Percentiles rank a stretch among this genome's conserved stretches.
Evolutionary conservation across 2,113 vertebrate species (phyloP).

Genomic region (Larimichthys polyactis): DNA sequence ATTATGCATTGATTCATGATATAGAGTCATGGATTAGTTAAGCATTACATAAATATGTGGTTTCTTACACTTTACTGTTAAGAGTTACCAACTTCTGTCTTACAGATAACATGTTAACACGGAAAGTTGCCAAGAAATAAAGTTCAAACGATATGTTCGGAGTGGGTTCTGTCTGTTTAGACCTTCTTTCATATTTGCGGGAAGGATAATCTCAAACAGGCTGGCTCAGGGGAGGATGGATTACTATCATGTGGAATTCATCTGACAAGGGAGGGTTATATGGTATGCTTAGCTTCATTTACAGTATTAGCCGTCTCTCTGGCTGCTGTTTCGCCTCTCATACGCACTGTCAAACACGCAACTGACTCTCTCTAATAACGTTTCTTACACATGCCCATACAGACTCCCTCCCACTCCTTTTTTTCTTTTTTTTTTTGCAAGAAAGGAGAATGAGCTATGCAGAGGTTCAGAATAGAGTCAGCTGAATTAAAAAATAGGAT

Average conservation of each 20-base stretch:
- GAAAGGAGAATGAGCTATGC: slow-evolving; percentile 21
- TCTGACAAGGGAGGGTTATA: slow-evolving; percentile 36
- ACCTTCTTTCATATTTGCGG: slow-evolving; percentile 36
- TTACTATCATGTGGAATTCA: slow-evolving; percentile 50
- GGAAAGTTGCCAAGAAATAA: slow-evolving; percentile 18
- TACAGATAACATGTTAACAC: slow-evolving; percentile 5
- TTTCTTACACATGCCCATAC: slow-evolving; percentile 21
- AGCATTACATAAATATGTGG: too few relatives aligned
- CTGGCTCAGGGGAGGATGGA: slow-evolving; percentile 35
- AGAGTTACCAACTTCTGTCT: not conserved
- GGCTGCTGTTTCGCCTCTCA: slow-evolving; percentile 46
- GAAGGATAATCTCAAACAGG: slow-evolving; percentile 39
- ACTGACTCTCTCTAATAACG: slow-evolving; percentile 5
- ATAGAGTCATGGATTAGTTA: too few relatives aligned
- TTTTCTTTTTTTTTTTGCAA: slow-evolving; percentile 14
- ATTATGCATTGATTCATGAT: too few relatives aligned
- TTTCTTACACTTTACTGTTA: not conserved
- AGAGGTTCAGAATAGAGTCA: slow-evolving; percentile 50
- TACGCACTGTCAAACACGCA: slow-evolving; percentile 1
- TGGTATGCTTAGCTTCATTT: slow-evolving; percentile 44
- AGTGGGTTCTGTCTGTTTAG: slow-evolving; percentile 7
- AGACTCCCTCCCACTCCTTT: slow-evolving; percentile 8
- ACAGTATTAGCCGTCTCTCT: slow-evolving; percentile 30
- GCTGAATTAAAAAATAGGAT: slow-evolving; percentile 57
- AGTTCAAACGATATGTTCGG: slow-evolving; percentile 1